Evolutionary conservation across 2,113 vertebrate genomes (phyloP).

Genomic region (Bostrychus sinensis): DNA sequence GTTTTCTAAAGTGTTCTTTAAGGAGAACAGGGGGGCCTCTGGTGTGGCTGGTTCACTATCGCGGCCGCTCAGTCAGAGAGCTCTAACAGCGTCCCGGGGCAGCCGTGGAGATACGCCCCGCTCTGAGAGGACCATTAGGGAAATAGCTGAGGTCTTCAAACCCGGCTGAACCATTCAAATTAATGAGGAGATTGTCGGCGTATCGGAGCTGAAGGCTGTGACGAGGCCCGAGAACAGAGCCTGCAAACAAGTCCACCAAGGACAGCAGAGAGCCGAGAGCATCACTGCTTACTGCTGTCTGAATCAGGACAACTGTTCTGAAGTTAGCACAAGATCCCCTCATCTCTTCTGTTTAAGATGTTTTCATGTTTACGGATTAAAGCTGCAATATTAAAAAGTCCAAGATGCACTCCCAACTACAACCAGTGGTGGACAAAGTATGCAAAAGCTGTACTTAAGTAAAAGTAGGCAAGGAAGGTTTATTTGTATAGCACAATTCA

Average conservation of each 20-base stretch:
- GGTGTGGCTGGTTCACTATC: slow-evolving; percentile 71
- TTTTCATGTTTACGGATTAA: not conserved
- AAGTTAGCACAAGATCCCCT: not conserved
- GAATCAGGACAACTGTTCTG: not conserved
- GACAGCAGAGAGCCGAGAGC: slow-evolving; percentile 23
- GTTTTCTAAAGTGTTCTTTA: slow-evolving; percentile 79
- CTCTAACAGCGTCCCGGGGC: slow-evolving; percentile 38
- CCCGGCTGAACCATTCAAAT: slow-evolving; percentile 59
- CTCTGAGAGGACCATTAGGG: slow-evolving; percentile 59
- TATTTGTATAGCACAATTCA: too few relatives aligned
- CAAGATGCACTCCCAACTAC: too few relatives aligned
- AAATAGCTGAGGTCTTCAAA: slow-evolving; percentile 59
- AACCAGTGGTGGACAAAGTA: too few relatives aligned
- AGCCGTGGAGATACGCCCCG: slow-evolving; percentile 24
- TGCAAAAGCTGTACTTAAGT: too few relatives aligned
- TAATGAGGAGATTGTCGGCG: slow-evolving; percentile 75
- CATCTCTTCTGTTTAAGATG: not conserved
- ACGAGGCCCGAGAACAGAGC: slow-evolving; percentile 53
- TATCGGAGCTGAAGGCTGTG: slow-evolving; percentile 66
- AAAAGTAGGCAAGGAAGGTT: too few relatives aligned
- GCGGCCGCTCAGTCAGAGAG: slow-evolving; percentile 58
- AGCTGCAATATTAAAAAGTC: too few relatives aligned
- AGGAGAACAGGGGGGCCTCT: slow-evolving; percentile 67
- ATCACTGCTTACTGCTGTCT: slow-evolving; percentile 12
- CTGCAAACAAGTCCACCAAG: slow-evolving; percentile 43